These are phyloP conservation scores for Nyctibius bracteatus DNA, from an alignment of 2,113 vertebrate species.

Conservation along the genomic window DNA sequence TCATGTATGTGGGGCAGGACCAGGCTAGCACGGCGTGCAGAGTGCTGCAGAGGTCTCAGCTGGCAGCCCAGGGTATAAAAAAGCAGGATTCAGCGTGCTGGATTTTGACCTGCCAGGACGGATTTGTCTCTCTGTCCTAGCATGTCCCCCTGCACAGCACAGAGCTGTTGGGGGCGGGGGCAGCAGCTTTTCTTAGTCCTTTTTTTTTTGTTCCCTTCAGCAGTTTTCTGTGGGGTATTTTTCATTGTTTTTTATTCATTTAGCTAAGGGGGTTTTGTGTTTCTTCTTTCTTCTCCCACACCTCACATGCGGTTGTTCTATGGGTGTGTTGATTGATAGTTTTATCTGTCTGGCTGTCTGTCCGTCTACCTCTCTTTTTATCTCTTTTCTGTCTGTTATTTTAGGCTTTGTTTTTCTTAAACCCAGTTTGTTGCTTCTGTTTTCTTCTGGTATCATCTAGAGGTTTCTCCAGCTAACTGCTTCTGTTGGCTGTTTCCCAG, in stretches of 20 bases:
- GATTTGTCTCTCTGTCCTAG: not conserved
- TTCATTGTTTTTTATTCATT: not conserved
- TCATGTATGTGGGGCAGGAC: not conserved
- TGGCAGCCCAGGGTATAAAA: not conserved
- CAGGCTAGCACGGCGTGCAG: rapidly evolving
- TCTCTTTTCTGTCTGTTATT: not conserved
- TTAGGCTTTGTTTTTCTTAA: not conserved
- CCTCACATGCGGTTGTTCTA: not conserved
- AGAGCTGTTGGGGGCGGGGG: not conserved
- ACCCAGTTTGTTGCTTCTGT: not conserved
- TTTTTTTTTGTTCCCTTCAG: not conserved
- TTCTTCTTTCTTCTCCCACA: not conserved
- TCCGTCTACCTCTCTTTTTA: not conserved
- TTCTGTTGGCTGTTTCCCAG: not conserved
- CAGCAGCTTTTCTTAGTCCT: not conserved
- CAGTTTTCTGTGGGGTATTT: not conserved
- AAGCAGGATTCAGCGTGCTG: not conserved
- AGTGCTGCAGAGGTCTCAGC: not conserved
- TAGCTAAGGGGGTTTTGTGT: not conserved
- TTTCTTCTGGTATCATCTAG: not conserved
- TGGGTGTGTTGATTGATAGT: not conserved
- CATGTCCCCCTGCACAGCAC: not conserved
- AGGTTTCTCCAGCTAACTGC: not conserved
- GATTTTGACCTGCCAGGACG: not conserved
- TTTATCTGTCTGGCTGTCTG: not conserved